Base-by-base conservation (phyloP, 2,113 vertebrate species). In the Aegotheles bennettii region DNA sequence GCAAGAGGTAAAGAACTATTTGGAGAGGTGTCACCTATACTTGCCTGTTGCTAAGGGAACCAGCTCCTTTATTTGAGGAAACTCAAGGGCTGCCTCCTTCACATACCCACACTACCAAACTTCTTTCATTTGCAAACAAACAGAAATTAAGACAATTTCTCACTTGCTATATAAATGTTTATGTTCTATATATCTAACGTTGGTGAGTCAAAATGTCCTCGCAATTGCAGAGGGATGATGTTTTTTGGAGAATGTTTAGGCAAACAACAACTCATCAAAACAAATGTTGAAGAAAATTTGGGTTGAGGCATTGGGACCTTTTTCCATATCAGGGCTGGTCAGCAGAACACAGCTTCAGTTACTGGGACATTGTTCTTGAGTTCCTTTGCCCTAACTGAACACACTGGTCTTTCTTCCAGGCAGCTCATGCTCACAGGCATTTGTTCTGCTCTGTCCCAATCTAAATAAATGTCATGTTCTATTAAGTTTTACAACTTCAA, bases 41-140 rank as follows among this genome's bases (percentile, higher is more conserved):
- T 47, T 68, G 73, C 42, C 33, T 53, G 83, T 93, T 96, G 48
- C 85, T 91, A 95, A 79, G 94, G 96, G 95, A 97, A 96, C 82
- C 10, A 13, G 57, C 23, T 85, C 45, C 59, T 88, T 78, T 76
- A 57, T 85, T 65, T 76, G 53, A 75, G 42, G 61, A 74, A 17
- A 54, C 31, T 92, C 82, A 54, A 65, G 38, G 45, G 16, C 38
- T 76, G 40, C 18, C 40, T 94, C 45, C 33, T 28, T 83, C 53
- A 85, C 47, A 84, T 11, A 67, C 36, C 20, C 20, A 29, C 33
- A 31, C 17, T 28, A 33, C 24, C 33, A 83, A 25, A 51, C 38
- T 71, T 59, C 84, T 35, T 88, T 65, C 68, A 74, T 47, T 84
- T 50, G 76, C 35, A 87, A 95, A 93, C 35, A 75, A 81, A 18